These are phyloP conservation scores for Alexandromys fortis DNA, from an alignment of 2,113 vertebrate genomes.

Conservation along the genomic window DNA sequence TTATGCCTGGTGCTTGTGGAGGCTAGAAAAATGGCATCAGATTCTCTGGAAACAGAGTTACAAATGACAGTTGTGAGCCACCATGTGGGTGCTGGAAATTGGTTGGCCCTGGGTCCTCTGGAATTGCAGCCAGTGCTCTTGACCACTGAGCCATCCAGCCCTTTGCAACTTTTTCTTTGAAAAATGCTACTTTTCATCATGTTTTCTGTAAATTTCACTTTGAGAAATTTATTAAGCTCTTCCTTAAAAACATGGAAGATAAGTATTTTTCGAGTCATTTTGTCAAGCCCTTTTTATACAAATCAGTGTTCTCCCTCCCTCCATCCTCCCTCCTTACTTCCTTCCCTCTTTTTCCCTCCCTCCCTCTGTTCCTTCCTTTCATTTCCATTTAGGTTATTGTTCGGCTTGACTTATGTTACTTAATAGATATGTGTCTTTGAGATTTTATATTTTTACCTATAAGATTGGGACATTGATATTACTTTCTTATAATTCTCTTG, in stretches of 20 bases:
- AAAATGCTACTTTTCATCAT: conserved; percentile 15
- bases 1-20: background rate
- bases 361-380: background rate
- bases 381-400: conserved; percentile 2
- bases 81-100: background rate
- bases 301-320: background rate
- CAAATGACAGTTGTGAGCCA: background rate
- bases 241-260: conserved; percentile 26
- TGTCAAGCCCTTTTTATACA: background rate
- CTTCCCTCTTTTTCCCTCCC: too few relatives aligned
- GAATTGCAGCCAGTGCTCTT: background rate
- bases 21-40: background rate
- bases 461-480: background rate
- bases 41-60: background rate
- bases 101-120: background rate
- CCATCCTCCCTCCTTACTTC: background rate
- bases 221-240: conserved; percentile 10
- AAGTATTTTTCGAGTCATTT: conserved; percentile 1
- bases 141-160: background rate
- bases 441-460: conserved; percentile 25
- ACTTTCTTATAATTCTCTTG: conserved; percentile 24
- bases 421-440: background rate
- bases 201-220: conserved; percentile 42
- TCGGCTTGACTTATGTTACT: background rate
- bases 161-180: background rate